Evolutionary conservation across 2,888 invertebrate species (phyloP).

Genomic region (Asteroscopus sphinx): DNA sequence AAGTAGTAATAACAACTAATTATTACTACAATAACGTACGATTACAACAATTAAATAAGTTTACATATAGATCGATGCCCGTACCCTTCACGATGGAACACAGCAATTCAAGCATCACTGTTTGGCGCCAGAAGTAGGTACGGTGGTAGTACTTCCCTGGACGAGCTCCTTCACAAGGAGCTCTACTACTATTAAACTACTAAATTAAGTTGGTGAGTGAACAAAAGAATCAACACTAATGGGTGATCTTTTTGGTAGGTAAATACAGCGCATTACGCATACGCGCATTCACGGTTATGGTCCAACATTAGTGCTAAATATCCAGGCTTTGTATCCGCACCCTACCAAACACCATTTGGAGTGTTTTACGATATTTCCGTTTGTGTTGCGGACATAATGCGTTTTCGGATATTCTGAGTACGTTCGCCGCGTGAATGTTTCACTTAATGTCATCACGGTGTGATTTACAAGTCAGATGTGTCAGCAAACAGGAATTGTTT

Average conservation of each 20-base stretch:
- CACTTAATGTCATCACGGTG: slow-evolving; percentile 18
- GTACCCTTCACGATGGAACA: no score
- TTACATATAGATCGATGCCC: no score
- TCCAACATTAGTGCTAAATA: slow-evolving; percentile 1
- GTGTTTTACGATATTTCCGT: slow-evolving; percentile 26
- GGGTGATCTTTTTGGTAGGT: not conserved
- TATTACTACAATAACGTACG: no score
- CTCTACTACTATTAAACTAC: no score
- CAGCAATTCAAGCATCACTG: no score
- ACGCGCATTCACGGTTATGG: not conserved
- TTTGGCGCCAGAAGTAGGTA: no score
- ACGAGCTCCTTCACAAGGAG: no score
- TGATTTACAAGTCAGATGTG: slow-evolving; percentile 28
- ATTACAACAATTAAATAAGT: no score
- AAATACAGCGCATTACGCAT: not conserved
- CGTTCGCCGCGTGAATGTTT: slow-evolving; percentile 34
- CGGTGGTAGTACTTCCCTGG: no score
- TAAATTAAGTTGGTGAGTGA: no score
- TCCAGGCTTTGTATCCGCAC: not conserved
- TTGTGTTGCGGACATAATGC: slow-evolving; percentile 30
- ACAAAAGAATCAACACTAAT: no score
- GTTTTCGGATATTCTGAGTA: slow-evolving; percentile 26
- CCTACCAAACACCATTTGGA: slow-evolving; percentile 14
- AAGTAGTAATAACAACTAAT: no score
- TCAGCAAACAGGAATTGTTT: slow-evolving; percentile 6